Evolutionary conservation across 2,888 invertebrate species (phyloP).

Genomic region (Dugesia japonica): DNA sequence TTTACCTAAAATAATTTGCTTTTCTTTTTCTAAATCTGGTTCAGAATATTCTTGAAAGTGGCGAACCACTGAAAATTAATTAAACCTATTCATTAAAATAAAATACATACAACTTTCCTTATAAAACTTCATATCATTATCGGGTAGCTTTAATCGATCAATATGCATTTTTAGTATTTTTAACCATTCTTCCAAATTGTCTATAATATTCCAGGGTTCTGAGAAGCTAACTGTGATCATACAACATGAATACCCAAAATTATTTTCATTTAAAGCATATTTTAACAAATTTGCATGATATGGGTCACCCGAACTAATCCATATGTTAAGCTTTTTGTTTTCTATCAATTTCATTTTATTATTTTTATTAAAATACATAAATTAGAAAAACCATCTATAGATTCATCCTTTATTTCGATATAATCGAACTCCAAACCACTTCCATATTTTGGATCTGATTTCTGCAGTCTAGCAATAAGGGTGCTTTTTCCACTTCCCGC

Average conservation of each 20-base stretch:
- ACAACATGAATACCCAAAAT: constrained; percentile 75
- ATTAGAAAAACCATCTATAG: constrained; percentile 76
- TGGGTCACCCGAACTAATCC: constrained; percentile 88
- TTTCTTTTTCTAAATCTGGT: constrained; percentile 51
- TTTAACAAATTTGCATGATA: constrained; percentile 74
- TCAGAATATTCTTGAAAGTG: constrained; percentile 87
- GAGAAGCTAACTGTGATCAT: constrained; percentile 87
- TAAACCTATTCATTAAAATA: neutral
- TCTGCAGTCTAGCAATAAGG: constrained; percentile 83
- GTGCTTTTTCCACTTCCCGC: constrained; percentile 77
- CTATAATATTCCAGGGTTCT: constrained; percentile 79
- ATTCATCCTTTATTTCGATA: constrained; percentile 90
- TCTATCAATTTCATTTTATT: constrained; percentile 52
- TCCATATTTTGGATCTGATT: constrained; percentile 86
- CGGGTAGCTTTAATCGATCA: constrained; percentile 61
- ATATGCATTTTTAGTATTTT: constrained; percentile 67
- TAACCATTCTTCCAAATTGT: constrained; percentile 81
- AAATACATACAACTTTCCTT: constrained; percentile 53
- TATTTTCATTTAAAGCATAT: constrained; percentile 74
- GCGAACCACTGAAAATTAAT: constrained; percentile 54
- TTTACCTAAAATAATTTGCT: constrained; percentile 23
- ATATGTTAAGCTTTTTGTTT: constrained; percentile 78
- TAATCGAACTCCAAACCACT: constrained; percentile 90
- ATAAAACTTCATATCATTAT: constrained; percentile 52
- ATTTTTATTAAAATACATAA: too few species aligned